These are phyloP conservation scores for Leptobrachium ailaonicum DNA, from an alignment of 2,113 vertebrate genomes.

Conservation along the genomic window DNA sequence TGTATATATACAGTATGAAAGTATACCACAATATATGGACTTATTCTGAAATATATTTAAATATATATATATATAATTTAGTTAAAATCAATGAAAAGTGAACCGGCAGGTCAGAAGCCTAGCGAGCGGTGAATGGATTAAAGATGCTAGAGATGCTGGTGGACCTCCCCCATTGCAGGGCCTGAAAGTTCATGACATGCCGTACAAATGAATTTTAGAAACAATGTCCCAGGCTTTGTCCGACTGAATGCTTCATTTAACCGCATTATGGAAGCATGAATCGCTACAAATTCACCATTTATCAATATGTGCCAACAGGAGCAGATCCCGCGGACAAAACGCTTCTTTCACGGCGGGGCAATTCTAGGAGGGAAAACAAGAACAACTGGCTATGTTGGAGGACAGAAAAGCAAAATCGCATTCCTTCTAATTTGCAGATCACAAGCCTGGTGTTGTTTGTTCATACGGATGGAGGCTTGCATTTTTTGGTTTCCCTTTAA, in stretches of 20 bases:
- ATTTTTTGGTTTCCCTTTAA: background rate
- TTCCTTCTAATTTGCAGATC: background rate
- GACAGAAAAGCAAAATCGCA: conserved; percentile 27
- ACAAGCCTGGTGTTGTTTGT: background rate
- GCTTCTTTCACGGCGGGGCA: conserved; percentile 12
- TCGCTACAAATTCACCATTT: conserved; percentile 77
- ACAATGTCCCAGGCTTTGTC: conserved; percentile 58
- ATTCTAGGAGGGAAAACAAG: conserved; percentile 53
- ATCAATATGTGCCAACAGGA: conserved; percentile 62
- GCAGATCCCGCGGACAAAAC: conserved; percentile 50
- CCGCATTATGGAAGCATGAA: conserved; percentile 76
- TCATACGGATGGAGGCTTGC: background rate
- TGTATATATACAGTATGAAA: too few species aligned
- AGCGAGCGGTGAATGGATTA: conserved; percentile 43
- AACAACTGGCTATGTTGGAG: conserved; percentile 59
- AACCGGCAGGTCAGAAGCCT: conserved; percentile 7
- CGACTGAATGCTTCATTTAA: conserved; percentile 77
- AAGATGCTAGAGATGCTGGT: conserved; percentile 13
- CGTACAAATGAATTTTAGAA: conserved; percentile 54
- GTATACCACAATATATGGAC: too few species aligned
- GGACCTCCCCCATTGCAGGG: conserved; percentile 12
- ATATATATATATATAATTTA: background rate
- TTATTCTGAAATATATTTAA: too few species aligned
- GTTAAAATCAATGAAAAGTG: background rate
- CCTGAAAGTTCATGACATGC: conserved; percentile 33